A percentile compares a stretch with the other conserved stretches of the same genome.
Evolutionary conservation across 2,113 vertebrate species (phyloP).

Genomic region (Peromyscus polionotus): DNA sequence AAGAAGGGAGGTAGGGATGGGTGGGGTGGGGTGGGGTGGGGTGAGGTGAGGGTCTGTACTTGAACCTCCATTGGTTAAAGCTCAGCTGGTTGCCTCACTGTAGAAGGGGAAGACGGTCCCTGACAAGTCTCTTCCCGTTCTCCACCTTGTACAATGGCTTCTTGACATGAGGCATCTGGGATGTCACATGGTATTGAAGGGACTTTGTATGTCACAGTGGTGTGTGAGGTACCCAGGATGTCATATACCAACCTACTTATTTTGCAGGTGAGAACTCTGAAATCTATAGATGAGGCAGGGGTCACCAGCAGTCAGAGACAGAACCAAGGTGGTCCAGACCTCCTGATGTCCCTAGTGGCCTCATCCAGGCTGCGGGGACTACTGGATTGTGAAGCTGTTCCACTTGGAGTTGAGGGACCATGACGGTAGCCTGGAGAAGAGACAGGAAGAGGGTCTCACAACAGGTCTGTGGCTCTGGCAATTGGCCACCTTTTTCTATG

Average conservation of each 20-base stretch:
- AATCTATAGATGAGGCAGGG: not conserved
- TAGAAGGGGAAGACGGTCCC: not conserved
- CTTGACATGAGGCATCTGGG: not conserved
- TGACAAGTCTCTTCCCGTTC: not conserved
- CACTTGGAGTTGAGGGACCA: not conserved
- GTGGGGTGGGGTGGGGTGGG: not conserved
- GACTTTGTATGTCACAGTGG: not conserved
- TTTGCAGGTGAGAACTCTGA: conserved; percentile 14
- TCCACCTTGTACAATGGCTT: fast-evolving
- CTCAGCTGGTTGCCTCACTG: not conserved
- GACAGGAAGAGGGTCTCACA: not conserved
- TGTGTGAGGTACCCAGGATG: not conserved
- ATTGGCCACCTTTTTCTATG: conserved; percentile 38
- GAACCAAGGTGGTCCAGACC: not conserved
- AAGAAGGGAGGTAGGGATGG: not conserved
- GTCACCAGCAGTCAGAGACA: not conserved
- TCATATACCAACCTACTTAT: not conserved
- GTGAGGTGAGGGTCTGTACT: not conserved
- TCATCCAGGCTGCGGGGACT: not conserved
- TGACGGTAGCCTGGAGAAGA: not conserved
- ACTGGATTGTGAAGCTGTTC: not conserved
- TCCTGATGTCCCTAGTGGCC: not conserved
- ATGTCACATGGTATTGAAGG: not conserved
- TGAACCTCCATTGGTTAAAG: not conserved
- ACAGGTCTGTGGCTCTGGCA: not conserved